These are phyloP conservation scores for Drosophila suzukii DNA, from an alignment of 1,140 invertebrate species.

Conservation along the genomic window DNA sequence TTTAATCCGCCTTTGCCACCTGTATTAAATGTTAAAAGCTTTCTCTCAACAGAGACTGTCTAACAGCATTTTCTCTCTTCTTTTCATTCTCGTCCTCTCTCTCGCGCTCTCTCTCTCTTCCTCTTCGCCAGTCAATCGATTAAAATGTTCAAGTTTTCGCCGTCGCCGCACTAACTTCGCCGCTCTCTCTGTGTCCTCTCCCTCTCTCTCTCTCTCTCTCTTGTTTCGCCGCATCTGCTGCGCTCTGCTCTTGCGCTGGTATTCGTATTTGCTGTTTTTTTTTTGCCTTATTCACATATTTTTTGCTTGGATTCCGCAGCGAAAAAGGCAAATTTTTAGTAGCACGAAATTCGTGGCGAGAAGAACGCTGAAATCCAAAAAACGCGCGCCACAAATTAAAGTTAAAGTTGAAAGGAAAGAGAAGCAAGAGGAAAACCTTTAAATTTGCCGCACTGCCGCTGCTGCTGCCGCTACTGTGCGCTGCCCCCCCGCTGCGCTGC, in stretches of 20 bases:
- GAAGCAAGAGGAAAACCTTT: constrained; percentile 8
- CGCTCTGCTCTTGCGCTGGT: constrained; percentile 3
- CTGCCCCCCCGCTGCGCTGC: constrained; percentile 26
- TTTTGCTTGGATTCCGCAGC: constrained; percentile 63
- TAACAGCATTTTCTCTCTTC: background rate
- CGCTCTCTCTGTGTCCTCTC: background rate
- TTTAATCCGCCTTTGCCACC: constrained; percentile 10
- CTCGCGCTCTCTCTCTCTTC: constrained; percentile 1
- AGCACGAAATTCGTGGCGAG: constrained; percentile 72
- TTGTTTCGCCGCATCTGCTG: constrained; percentile 36
- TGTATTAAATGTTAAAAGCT: constrained; percentile 12
- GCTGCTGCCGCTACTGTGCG: background rate
- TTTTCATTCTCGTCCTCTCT: background rate
- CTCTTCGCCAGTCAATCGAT: constrained; percentile 23
- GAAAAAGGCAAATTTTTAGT: constrained; percentile 58
- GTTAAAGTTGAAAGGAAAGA: constrained; percentile 8
- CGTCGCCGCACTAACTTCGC: background rate
- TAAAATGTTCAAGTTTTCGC: constrained; percentile 2
- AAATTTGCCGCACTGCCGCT: constrained; percentile 30
- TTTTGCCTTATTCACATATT: constrained; percentile 50
- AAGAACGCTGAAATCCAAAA: constrained; percentile 31
- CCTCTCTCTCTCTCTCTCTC: background rate
- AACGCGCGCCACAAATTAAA: constrained; percentile 37
- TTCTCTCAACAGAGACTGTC: background rate
- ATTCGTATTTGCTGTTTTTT: constrained; percentile 37